A percentile compares a stretch with the other conserved stretches of the same genome.
Conservation (phyloP, 2,888 invertebrate species). For the Catocala nupta region DNA sequence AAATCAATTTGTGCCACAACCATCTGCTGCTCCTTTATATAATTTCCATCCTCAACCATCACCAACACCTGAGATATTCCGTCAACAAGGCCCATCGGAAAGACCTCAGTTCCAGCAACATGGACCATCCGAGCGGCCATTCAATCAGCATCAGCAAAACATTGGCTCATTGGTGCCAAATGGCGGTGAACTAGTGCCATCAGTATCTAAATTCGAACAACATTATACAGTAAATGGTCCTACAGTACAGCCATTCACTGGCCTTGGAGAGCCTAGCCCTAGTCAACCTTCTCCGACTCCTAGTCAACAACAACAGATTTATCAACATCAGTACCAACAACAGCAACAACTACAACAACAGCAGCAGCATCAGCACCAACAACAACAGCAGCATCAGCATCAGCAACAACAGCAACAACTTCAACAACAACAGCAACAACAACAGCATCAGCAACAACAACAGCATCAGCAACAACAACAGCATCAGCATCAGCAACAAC, state of each 20-base stretch:
- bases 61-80: constrained; percentile 66
- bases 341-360: constrained; percentile 36
- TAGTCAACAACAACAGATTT: constrained; percentile 53
- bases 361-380: constrained; percentile 47
- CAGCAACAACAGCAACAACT: constrained; percentile 48
- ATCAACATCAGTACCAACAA: constrained; percentile 51
- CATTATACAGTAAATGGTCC: constrained; percentile 89
- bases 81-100: constrained; percentile 72
- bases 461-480: constrained; percentile 48
- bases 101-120: constrained; percentile 69
- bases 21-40: constrained; percentile 75
- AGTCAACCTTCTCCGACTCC: constrained; percentile 50
- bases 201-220: constrained; percentile 93
- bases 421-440: constrained; percentile 48
- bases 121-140: constrained; percentile 71
- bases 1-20: constrained; percentile 78
- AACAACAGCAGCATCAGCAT: constrained; percentile 45
- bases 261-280: constrained; percentile 61
- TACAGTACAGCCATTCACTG: constrained; percentile 64
- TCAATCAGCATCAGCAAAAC: constrained; percentile 77
- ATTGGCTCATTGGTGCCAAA: constrained; percentile 86
- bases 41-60: constrained; percentile 79
- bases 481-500: constrained; percentile 44
- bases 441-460: constrained; percentile 70
- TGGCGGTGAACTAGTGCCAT: constrained; percentile 91